phyloP scores from a whole-genome alignment of 2,113 vertebrate species.

The Coryphaenoides rupestris region DNA sequence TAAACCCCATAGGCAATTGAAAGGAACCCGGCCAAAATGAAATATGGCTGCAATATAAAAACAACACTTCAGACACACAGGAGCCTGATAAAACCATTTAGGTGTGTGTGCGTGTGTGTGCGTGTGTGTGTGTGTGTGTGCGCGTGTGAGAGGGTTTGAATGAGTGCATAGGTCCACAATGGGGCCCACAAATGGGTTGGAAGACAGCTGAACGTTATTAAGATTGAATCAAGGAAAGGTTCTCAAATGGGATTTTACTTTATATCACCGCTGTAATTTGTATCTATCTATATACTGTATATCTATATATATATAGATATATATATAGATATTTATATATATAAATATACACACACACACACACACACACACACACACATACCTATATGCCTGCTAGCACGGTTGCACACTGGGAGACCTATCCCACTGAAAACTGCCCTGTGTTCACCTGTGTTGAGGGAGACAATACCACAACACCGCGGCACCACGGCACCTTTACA shows the following conservation, averaged over 20 bases:
- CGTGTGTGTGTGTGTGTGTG: slow-evolving; percentile 18
- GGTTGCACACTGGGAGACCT: too few species aligned
- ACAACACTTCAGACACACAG: slow-evolving; percentile 70
- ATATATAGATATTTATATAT: too few species aligned
- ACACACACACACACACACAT: too few species aligned
- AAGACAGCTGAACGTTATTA: slow-evolving; percentile 56
- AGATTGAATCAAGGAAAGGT: slow-evolving; percentile 55
- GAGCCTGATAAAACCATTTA: slow-evolving; percentile 51
- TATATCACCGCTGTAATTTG: too few species aligned
- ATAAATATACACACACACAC: too few species aligned
- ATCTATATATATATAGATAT: too few species aligned
- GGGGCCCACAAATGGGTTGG: slow-evolving; percentile 56
- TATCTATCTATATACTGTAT: too few species aligned
- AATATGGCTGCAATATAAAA: slow-evolving; percentile 79
- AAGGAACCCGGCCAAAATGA: slow-evolving; percentile 78
- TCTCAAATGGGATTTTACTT: slow-evolving; percentile 53
- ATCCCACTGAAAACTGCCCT: too few species aligned
- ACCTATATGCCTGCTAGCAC: too few species aligned
- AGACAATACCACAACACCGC: too few species aligned
- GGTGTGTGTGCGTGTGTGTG: slow-evolving; percentile 40
- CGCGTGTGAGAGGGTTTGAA: slow-evolving; percentile 16
- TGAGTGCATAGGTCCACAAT: slow-evolving; percentile 28
- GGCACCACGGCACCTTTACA: too few species aligned
- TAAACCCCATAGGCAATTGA: slow-evolving; percentile 75
- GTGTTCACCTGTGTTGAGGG: too few species aligned